Base-by-base conservation (phyloP, 2,113 vertebrate species). In the Globicephala melas region DNA sequence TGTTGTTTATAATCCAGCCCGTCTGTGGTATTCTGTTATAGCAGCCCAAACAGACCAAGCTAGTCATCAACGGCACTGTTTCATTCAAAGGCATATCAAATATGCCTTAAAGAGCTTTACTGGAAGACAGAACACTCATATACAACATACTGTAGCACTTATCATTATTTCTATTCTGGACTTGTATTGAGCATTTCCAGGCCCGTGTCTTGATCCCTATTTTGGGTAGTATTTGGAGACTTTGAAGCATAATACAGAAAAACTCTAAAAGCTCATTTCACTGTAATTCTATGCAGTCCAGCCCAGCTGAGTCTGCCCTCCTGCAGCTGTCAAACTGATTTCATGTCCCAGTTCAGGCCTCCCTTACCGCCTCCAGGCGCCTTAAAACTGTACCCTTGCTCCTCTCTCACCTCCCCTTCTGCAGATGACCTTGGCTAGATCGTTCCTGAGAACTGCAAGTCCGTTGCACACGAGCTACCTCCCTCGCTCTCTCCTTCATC, bases 141-240 rank as follows among this genome's bases (percentile, higher is more conserved):
- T n/a, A 13, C 26, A 17, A 31, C 3, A 0, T 33, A 7, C 28
- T 31, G 6, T 21, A 10, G 36, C 8, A 11, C 47, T 67, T 28
- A 28, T 8, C 21, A 13, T 38, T n/a, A 23, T 71, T 50, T 62
- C 21, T 36, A 13, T 65, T 73, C 68, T 73, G 62, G 80, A 28
- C 14, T 70, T 76, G 28, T 55, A 2, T 25, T 20, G 21, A 0
- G 2, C 6, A 3, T 68, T 55, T 41, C 10, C 36, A 81, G 18
- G 70, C 33, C 50, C n/a, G 5, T 44, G 28, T 26, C 55, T 71
- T 33, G 70, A 53, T 74, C 33, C 33, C 21, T 14, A 23, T 44
- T 80, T 94, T 20, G 33, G 18, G 23, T 80, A 33, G 26, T 68
- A 5, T 58, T 93, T 71, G 67, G 71, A 95, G 89, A 44, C 23